phyloP scores from a whole-genome alignment of 2,113 vertebrate species.

The Ciconia maguari region DNA sequence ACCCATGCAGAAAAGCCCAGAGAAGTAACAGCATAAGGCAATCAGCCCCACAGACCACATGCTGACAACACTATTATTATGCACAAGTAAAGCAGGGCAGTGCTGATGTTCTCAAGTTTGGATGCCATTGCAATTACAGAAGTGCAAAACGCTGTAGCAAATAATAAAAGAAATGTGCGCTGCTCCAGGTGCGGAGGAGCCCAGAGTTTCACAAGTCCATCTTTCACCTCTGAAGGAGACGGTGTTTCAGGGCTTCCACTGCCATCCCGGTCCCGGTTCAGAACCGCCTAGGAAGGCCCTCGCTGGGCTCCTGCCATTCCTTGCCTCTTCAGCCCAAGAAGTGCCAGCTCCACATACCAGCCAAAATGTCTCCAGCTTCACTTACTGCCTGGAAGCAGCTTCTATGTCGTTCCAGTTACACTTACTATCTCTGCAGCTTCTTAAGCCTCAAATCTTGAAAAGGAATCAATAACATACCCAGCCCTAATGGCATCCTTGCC shows the following conservation, averaged over 20 bases:
- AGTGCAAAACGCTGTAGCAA: background rate
- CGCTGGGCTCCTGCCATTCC: background rate
- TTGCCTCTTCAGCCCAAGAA: background rate
- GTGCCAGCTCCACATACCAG: background rate
- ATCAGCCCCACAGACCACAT: background rate
- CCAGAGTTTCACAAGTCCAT: background rate
- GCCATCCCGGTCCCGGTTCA: background rate
- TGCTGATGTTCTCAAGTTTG: background rate
- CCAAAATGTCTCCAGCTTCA: background rate
- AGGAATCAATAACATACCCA: background rate
- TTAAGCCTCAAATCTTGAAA: background rate
- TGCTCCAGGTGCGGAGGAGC: background rate
- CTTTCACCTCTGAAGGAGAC: background rate
- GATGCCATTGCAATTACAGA: background rate
- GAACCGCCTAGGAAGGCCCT: background rate
- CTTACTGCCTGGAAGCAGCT: slow-evolving; percentile 32
- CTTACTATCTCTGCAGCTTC: background rate
- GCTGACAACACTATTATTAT: fast-evolving
- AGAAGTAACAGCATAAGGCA: background rate
- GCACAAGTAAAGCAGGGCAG: background rate
- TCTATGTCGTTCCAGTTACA: background rate
- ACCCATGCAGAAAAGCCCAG: background rate
- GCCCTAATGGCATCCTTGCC: background rate
- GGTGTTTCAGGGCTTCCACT: background rate
- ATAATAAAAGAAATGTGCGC: fast-evolving